A percentile compares a stretch with the other conserved stretches of the same genome.
phyloP scores from a whole-genome alignment of 1,140 invertebrate species.

The Ceratosolen fusciceps region DNA sequence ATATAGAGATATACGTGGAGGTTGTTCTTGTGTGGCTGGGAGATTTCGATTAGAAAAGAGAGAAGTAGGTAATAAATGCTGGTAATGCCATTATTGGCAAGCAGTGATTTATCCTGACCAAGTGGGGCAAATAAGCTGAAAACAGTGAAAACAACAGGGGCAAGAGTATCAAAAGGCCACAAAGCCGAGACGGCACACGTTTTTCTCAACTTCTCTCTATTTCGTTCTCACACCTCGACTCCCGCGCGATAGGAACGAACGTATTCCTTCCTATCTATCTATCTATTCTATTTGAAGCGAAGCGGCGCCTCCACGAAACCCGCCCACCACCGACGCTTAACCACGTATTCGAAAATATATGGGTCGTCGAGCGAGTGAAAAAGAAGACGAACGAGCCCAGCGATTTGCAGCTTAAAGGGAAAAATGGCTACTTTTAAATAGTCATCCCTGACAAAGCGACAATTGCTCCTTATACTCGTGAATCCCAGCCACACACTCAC shows the following conservation, averaged over 20 bases:
- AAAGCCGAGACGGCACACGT: background rate
- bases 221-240: slow-evolving; percentile 24
- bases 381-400: background rate
- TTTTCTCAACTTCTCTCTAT: slow-evolving; percentile 17
- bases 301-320: too few species aligned
- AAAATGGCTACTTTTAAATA: background rate
- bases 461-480: too few species aligned
- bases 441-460: background rate
- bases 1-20: too few species aligned
- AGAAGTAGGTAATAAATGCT: slow-evolving; percentile 64
- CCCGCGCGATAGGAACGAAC: background rate
- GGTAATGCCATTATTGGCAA: slow-evolving; percentile 64
- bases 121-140: too few species aligned
- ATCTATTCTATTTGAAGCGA: slow-evolving; percentile 9
- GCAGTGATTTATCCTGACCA: slow-evolving; percentile 63
- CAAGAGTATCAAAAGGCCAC: background rate
- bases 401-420: slow-evolving; percentile 38
- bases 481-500: too few species aligned
- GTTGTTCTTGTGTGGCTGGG: too few species aligned
- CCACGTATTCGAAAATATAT: slow-evolving; percentile 51
- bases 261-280: slow-evolving; percentile 2
- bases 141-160: slow-evolving; percentile 8
- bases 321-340: slow-evolving; percentile 47
- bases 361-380: slow-evolving; percentile 28
- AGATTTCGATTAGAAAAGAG: background rate